Percentiles rank a stretch among this genome's conserved stretches.
These are phyloP conservation scores for Listronotus bonariensis DNA, from an alignment of 1,140 invertebrate species.

Conservation along the genomic window DNA sequence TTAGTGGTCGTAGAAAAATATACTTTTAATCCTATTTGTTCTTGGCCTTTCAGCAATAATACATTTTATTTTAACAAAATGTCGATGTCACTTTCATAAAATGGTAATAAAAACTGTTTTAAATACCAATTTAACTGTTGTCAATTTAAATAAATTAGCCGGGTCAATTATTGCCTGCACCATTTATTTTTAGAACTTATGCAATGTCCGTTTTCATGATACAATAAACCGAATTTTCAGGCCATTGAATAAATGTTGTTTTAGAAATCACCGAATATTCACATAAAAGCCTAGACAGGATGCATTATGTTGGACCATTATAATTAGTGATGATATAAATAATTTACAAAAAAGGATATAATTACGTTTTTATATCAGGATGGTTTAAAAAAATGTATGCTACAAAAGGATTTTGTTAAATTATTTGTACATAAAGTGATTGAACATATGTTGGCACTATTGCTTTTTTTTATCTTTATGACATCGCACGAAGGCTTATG, in stretches of 20 bases:
- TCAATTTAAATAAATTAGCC: slow-evolving; percentile 10
- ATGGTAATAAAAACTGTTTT: neutral
- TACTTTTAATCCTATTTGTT: no score
- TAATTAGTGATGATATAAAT: neutral
- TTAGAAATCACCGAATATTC: slow-evolving; percentile 2
- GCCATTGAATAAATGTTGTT: slow-evolving; percentile 7
- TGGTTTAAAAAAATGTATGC: no score
- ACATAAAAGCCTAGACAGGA: slow-evolving; percentile 5
- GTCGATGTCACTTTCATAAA: no score
- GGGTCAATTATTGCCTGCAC: slow-evolving; percentile 3
- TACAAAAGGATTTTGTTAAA: no score
- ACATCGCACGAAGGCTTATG: no score
- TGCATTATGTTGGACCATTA: neutral
- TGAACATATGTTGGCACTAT: no score
- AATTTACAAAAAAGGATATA: neutral
- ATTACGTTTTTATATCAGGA: no score
- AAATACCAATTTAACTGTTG: neutral
- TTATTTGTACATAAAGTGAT: no score
- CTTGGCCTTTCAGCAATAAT: no score
- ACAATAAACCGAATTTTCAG: slow-evolving; percentile 2
- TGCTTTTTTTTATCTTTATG: no score
- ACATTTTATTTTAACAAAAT: no score
- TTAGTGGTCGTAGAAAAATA: no score
- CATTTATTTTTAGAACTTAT: slow-evolving; percentile 11
- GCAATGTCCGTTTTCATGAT: slow-evolving; percentile 12